These are phyloP conservation scores for Rhinolophus sinicus DNA, from an alignment of 2,113 vertebrate genomes.

Conservation along the genomic window DNA sequence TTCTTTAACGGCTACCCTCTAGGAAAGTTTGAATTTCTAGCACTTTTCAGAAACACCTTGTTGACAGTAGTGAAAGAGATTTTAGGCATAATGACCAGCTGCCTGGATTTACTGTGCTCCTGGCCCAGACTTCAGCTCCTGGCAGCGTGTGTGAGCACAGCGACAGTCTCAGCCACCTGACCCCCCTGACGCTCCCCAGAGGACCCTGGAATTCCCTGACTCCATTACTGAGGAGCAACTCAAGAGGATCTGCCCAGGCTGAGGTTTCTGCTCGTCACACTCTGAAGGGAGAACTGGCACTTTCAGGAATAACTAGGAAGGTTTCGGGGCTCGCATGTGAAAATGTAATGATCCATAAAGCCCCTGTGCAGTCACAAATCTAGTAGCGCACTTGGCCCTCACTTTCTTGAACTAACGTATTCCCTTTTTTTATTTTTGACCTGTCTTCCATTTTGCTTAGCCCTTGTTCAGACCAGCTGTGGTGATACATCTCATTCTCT, in stretches of 20 bases:
- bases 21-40: background rate
- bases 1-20: background rate
- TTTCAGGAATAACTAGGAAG: background rate
- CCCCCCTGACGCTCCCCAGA: background rate
- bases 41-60: background rate
- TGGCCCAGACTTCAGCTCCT: background rate
- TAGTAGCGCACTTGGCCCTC: background rate
- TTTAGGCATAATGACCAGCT: background rate
- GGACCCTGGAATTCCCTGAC: background rate
- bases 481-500: background rate
- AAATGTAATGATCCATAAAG: background rate
- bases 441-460: background rate
- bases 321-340: background rate
- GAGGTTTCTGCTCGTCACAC: background rate
- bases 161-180: background rate
- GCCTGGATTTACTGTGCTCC: background rate
- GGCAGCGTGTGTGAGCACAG: background rate
- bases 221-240: background rate
- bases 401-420: background rate
- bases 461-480: background rate
- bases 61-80: background rate
- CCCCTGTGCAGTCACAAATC: background rate
- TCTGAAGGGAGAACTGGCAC: background rate
- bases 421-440: background rate
- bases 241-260: background rate